Evolutionary conservation across 2,888 invertebrate species (phyloP), one percentile per base, ranked within the genome.

Genomic region (Netelia melanura): DNA sequence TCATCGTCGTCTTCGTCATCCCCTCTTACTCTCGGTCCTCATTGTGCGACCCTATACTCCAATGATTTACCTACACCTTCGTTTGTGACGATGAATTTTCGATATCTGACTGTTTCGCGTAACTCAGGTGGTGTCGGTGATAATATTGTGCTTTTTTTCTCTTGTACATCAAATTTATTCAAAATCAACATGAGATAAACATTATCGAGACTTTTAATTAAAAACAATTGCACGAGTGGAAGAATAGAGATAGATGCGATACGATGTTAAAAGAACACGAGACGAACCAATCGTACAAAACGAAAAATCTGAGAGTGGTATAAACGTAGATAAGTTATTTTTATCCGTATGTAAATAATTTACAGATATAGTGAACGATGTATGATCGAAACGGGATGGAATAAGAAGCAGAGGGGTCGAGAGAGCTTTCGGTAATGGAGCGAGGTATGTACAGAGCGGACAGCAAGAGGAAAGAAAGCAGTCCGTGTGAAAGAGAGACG

Each of bases 1-100:
- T 85, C 82, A 67, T 70, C 78, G 64, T 72, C 67, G 48, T 78
- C 81, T 79, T 43, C 77, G 10, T 38, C 74, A n/a, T 56, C 11
- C 56, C 23, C 38, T 54, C 80, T 14, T 52, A 61, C 54, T 0
- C 3, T 52, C 65, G 43, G 44, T 43, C 23, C 17, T 9, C 48
- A 74, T 56, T 8, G 58, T 23, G 10, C 25, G 23, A 61, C 9
- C 17, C 17, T 17, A 21, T 58, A 17, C 2, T 21, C 48, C 68
- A 48, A 70, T 68, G 48, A 14, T 62, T 58, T 44, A 14, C 48
- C 68, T 23, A 52, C 2, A 21, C 67, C 48, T 67, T 14, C 44
- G 67, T 67, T 77, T 56, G n/a, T 67, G 58, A 2, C 68, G 17
- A 78, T 68, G 68, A 30, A 78, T 17, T 48, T 30, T 77, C 30